Evolutionary conservation across 92 coral and sea anemone species (phyloP).

Genomic region (Phenganax subtilis): DNA sequence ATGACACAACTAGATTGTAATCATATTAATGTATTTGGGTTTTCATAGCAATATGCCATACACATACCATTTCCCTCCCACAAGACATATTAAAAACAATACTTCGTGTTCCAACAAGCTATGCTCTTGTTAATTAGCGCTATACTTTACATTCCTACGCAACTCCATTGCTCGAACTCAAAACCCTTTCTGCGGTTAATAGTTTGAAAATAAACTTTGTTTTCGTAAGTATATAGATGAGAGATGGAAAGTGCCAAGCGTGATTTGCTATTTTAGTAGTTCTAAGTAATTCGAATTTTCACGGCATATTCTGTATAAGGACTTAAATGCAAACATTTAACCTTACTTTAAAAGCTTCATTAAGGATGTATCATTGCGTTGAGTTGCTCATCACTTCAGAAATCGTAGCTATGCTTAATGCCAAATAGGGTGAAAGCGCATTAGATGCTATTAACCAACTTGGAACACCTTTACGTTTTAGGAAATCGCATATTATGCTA

Average conservation of each 20-base stretch:
- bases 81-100: neutral
- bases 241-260: neutral
- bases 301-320: too few species aligned
- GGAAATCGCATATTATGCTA: neutral
- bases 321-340: too few species aligned
- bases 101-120: neutral
- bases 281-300: neutral
- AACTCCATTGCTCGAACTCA: neutral
- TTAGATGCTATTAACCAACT: too few species aligned
- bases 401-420: too few species aligned
- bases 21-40: conserved; percentile 32
- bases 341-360: too few species aligned
- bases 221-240: conserved; percentile 2
- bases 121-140: neutral
- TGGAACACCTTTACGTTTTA: neutral
- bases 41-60: conserved; percentile 17
- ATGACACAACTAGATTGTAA: conserved; percentile 29
- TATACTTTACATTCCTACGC: neutral
- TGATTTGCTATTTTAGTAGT: too few species aligned
- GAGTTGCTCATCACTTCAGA: too few species aligned
- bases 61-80: conserved; percentile 3
- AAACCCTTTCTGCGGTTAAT: conserved; percentile 30
- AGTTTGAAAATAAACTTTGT: conserved; percentile 17
- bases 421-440: too few species aligned
- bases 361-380: too few species aligned